Conservation (phyloP, 2,113 vertebrate species). For the Actinemys pallida region DNA sequence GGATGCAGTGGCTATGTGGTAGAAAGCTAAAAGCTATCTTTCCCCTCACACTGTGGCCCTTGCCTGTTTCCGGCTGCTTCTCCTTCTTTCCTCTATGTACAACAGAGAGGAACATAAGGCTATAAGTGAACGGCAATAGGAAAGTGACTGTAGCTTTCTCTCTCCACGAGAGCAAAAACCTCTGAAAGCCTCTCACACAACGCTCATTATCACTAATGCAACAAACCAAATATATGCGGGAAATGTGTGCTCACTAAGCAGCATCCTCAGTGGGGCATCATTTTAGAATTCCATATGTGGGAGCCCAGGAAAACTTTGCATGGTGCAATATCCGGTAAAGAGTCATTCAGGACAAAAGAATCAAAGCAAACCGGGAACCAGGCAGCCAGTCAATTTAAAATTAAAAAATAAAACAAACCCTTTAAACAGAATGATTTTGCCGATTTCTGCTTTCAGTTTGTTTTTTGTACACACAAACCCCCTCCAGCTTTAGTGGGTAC, state of each 20-base stretch:
- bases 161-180: constrained; percentile 14
- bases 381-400: neutral
- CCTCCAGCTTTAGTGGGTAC: neutral
- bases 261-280: neutral
- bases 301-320: constrained; percentile 12
- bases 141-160: neutral
- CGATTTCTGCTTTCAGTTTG: neutral
- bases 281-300: neutral
- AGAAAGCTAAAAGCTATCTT: neutral
- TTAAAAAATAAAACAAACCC: neutral
- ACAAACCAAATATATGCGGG: constrained; percentile 2
- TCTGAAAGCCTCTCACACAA: constrained; percentile 2
- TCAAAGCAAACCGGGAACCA: neutral
- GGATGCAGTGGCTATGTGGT: neutral
- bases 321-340: neutral
- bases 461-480: neutral
- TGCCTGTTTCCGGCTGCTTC: neutral
- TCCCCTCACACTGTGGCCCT: neutral
- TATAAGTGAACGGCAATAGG: constrained; percentile 8
- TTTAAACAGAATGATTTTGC: neutral
- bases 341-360: neutral
- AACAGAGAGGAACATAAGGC: neutral
- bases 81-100: neutral
- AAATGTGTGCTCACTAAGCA: constrained; percentile 25
- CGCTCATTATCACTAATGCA: constrained; percentile 46